A percentile compares a stretch with the other conserved stretches of the same genome.
Evolutionary conservation across 2,888 invertebrate species (phyloP).

Genomic region (Dicycla oo): DNA sequence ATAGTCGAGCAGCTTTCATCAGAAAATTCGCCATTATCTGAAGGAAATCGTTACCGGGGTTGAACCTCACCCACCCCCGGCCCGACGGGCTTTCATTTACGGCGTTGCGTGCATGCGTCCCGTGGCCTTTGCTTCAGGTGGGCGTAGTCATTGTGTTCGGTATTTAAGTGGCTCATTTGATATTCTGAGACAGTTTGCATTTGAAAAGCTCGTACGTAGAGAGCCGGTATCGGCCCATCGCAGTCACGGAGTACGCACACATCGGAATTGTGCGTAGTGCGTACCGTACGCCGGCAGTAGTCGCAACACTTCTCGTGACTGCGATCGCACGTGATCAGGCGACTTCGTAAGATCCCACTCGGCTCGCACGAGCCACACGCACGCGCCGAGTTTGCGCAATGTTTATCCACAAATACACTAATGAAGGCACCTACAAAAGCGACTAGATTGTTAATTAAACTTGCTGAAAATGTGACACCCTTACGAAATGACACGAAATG

Average conservation of each 20-base stretch:
- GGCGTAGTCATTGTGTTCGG: constrained; percentile 88
- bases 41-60: constrained; percentile 89
- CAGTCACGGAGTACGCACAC: constrained; percentile 73
- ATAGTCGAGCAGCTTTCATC: constrained; percentile 87
- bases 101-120: constrained; percentile 89
- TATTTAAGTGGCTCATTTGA: constrained; percentile 90
- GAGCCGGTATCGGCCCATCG: constrained; percentile 81
- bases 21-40: constrained; percentile 89
- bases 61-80: constrained; percentile 85
- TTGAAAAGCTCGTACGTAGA: constrained; percentile 86
- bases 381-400: constrained; percentile 85
- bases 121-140: constrained; percentile 88
- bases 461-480: constrained; percentile 90
- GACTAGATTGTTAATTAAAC: constrained; percentile 91
- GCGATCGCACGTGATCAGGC: constrained; percentile 73
- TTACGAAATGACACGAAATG: constrained; percentile 88
- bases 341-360: constrained; percentile 57
- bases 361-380: constrained; percentile 73
- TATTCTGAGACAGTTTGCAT: constrained; percentile 90
- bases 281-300: constrained; percentile 62
- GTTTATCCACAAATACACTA: constrained; percentile 90
- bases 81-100: constrained; percentile 87
- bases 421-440: constrained; percentile 90
- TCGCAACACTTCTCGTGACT: constrained; percentile 69
- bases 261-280: constrained; percentile 54